phyloP scores from a whole-genome alignment of 2,888 invertebrate genomes.

The Acrobasis consociella region DNA sequence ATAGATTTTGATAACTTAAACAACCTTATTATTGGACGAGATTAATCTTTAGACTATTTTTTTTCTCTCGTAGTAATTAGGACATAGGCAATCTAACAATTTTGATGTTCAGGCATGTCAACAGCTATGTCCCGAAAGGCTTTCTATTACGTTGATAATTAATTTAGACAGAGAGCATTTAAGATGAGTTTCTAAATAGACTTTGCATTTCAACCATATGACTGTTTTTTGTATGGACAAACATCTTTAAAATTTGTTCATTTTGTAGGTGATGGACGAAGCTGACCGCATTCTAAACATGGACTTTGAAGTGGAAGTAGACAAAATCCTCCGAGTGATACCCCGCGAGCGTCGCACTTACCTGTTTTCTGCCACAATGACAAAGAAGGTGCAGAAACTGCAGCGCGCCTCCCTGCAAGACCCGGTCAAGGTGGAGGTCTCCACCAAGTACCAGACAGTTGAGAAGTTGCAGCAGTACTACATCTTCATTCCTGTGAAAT shows the following conservation, averaged over 20 bases:
- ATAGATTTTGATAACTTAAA: too few relatives aligned
- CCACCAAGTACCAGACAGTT: conserved; percentile 98
- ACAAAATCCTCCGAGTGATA: conserved; percentile 95
- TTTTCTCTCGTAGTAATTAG: too few relatives aligned
- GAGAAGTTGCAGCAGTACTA: conserved; percentile 98
- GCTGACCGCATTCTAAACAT: conserved; percentile 99
- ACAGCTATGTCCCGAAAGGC: too few relatives aligned
- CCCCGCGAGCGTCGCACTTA: conserved; percentile 96
- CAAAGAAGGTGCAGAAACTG: conserved; percentile 96
- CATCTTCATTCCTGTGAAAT: conserved; percentile 97
- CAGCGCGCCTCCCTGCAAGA: conserved; percentile 97
- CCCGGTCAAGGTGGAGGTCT: conserved; percentile 97
- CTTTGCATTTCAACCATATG: too few relatives aligned
- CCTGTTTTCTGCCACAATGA: conserved; percentile 99
- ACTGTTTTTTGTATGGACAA: too few relatives aligned
- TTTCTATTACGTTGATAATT: too few relatives aligned
- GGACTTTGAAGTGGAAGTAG: conserved; percentile 99
- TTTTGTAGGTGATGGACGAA: conserved; percentile 97
- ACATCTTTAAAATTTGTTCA: neutral
- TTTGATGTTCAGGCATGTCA: too few relatives aligned
- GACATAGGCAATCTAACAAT: too few relatives aligned
- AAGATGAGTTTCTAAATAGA: too few relatives aligned
- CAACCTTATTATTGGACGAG: too few relatives aligned
- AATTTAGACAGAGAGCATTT: too few relatives aligned
- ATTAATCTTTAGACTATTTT: too few relatives aligned